Base-by-base conservation (phyloP, 2,888 invertebrate species). In the Callimorpha dominula region DNA sequence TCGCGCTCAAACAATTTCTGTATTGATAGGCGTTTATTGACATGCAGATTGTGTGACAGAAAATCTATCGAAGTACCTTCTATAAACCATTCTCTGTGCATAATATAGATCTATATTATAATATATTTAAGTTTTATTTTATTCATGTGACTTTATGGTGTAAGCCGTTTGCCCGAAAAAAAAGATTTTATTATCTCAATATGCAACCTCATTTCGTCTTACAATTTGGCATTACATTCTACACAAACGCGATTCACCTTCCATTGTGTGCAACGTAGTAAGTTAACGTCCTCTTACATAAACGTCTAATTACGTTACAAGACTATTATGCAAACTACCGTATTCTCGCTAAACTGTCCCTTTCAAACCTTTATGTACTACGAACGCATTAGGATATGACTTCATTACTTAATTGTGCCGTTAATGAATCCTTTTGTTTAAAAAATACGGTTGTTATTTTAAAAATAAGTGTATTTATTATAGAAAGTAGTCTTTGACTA, bases 281-380 rank as follows among this genome's bases (percentile, higher is more conserved):
- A 74, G 76, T 71, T 76, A 81, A 81, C 68, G 77, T 75, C 75
- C 74, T 81, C 77, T 83, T 80, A 75, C 65, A 69, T 80, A 78
- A 75, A 42, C 31, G 11, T 70, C 63, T 79, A 78, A 82, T 83
- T 76, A 76, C 70, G 71, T 71, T 72, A 64, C 74, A 73, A 76
- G 31, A 63, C 63, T 70, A 73, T 81, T 79, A 79, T 76, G 74
- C 74, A 77, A 75, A 81, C 76, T 68, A 60, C 70, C 52, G 71
- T 66, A 14, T 68, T 74, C 65, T 50, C 64, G 15, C 42, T 49
- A 70, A 73, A 65, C 68, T 69, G 57, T 74, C 65, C 65, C 63
- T 78, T 81, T 57, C 72, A 12, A 65, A 68, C 43, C 42, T 70
- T 72, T 57, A 43, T 52, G 62, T 65, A 40, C 67, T 52, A 65